Percentiles rank a stretch among this genome's conserved stretches.
These are phyloP conservation scores for Dendrocopos noguchii DNA, from an alignment of 2,113 vertebrate genomes.

Conservation along the genomic window DNA sequence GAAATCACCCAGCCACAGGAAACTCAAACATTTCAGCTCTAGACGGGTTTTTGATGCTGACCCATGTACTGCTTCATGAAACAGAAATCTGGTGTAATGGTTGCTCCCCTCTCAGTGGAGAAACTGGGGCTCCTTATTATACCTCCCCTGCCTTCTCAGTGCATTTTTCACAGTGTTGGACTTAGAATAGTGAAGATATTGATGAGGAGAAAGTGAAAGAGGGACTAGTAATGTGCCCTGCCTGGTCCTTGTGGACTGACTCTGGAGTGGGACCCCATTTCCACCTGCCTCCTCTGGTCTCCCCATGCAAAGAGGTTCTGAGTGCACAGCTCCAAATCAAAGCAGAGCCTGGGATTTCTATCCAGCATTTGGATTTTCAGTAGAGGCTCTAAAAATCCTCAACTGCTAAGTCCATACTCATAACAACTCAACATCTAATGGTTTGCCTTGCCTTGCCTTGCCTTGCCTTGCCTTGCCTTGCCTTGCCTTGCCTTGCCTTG, in stretches of 20 bases:
- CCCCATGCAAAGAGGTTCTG: accelerated
- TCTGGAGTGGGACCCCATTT: background rate
- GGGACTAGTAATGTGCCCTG: background rate
- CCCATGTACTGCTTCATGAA: background rate
- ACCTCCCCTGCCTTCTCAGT: background rate
- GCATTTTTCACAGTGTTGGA: background rate
- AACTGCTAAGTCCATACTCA: background rate
- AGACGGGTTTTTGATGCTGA: background rate
- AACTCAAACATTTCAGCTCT: background rate
- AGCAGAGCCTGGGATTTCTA: background rate
- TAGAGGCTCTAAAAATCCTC: background rate
- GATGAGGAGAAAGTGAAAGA: background rate
- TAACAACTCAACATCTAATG: background rate
- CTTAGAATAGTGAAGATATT: background rate
- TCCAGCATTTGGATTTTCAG: background rate
- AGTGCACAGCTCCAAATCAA: background rate
- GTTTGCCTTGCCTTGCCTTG: no score
- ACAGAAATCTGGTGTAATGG: background rate
- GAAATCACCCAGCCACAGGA: background rate
- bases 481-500: no score
- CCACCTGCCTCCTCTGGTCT: background rate
- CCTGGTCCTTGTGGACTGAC: background rate
- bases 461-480: no score
- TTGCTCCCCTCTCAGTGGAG: background rate
- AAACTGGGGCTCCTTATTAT: background rate